Conservation (phyloP, 2,113 vertebrate species). For the Henicopernis longicauda region DNA sequence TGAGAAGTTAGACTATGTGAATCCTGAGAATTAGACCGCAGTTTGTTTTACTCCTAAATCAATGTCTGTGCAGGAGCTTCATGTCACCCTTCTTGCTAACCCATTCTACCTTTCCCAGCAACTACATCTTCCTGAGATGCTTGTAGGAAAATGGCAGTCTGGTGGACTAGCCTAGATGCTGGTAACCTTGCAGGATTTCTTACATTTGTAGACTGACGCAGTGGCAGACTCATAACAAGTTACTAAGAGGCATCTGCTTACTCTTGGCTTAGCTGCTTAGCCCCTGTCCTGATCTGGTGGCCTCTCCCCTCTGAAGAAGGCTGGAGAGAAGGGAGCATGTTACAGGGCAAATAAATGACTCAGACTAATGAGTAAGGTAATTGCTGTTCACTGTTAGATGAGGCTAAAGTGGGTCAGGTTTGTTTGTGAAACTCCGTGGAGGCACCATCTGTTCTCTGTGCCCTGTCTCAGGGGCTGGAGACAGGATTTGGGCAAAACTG, state of each 20-base stretch:
- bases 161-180: neutral
- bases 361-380: conserved; percentile 49
- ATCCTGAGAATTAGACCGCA: neutral
- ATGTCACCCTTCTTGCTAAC: neutral
- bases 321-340: neutral
- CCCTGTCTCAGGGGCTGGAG: neutral
- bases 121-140: neutral
- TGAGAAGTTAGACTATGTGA: neutral
- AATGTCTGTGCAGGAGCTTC: neutral
- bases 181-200: neutral
- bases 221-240: neutral
- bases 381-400: conserved; percentile 4
- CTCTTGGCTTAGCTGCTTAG: neutral
- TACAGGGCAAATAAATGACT: conserved; percentile 58
- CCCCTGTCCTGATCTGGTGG: neutral
- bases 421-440: conserved; percentile 49
- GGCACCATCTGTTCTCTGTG: conserved; percentile 24
- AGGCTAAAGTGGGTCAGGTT: conserved; percentile 60
- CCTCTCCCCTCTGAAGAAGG: conserved; percentile 16
- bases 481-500: neutral
- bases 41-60: neutral
- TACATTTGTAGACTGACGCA: accelerated
- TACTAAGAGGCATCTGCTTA: neutral
- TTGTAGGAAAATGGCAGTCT: neutral
- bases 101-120: neutral